Evolutionary conservation across 2,113 vertebrate genomes (phyloP).

Genomic region (Rissa tridactyla): DNA sequence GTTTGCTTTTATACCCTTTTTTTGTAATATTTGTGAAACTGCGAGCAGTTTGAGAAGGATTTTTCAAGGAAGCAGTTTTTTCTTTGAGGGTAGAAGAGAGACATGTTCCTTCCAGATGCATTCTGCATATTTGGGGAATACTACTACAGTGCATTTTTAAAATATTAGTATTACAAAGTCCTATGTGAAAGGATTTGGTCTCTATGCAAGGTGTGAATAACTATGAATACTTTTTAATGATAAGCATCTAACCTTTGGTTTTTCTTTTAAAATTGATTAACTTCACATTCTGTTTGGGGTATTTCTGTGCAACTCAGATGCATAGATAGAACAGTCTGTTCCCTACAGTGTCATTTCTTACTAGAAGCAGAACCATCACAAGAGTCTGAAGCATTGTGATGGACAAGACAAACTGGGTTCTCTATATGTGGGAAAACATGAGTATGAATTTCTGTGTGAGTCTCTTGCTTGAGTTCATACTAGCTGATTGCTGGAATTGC

Average conservation of each 20-base stretch:
- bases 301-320: not conserved
- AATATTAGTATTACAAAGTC: not conserved
- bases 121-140: not conserved
- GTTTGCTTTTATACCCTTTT: not conserved
- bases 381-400: not conserved
- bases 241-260: not conserved
- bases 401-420: not conserved
- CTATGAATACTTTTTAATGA: not conserved
- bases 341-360: not conserved
- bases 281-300: not conserved
- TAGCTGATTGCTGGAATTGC: not conserved
- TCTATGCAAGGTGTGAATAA: not conserved
- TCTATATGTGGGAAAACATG: rapidly evolving
- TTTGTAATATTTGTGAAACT: not conserved
- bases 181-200: not conserved
- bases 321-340: not conserved
- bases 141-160: not conserved
- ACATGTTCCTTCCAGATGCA: not conserved
- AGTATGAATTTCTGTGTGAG: not conserved
- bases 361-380: not conserved
- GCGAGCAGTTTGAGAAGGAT: not conserved
- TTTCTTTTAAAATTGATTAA: not conserved
- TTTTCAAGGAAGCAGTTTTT: not conserved
- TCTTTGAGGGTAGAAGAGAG: not conserved
- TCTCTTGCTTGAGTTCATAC: not conserved